Percentiles rank a stretch among this genome's conserved stretches.
Conservation (phyloP, 2,888 invertebrate species). For the Sphaeridia pumilis region DNA sequence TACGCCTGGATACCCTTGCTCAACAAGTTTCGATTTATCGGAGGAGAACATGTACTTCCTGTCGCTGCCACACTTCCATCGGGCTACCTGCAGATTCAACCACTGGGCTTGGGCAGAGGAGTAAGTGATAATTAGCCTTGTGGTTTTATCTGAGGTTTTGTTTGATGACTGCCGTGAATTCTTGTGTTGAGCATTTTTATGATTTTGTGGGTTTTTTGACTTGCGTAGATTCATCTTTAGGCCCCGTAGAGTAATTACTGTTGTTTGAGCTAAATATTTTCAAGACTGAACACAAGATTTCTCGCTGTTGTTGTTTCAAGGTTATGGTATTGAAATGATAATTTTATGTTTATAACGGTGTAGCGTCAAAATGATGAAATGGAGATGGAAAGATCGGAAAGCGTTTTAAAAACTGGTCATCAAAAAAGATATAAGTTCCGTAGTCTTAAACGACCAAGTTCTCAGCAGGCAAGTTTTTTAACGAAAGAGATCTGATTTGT, state of each 20-base stretch:
- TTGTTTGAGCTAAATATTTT: too few species aligned
- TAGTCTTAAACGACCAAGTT: conserved; percentile 31
- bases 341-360: not conserved
- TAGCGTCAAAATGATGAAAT: conserved; percentile 28
- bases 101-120: conserved; percentile 80
- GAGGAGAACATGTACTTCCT: conserved; percentile 68
- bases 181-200: too few species aligned
- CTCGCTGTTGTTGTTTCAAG: not conserved
- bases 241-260: too few species aligned
- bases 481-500: too few species aligned
- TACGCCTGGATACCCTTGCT: conserved; percentile 87
- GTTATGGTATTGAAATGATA: not conserved
- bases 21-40: conserved; percentile 54
- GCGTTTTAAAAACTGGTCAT: conserved; percentile 25
- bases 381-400: conserved; percentile 27
- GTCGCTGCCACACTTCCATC: conserved; percentile 79
- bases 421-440: conserved; percentile 33
- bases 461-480: conserved; percentile 34
- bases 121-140: conserved; percentile 52
- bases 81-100: conserved; percentile 80
- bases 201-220: too few species aligned
- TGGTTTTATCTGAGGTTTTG: not conserved
- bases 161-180: too few species aligned
- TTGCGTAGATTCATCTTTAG: too few species aligned
- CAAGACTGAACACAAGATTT: too few species aligned